phyloP scores from a whole-genome alignment of 2,888 invertebrate species.

The Labia minor region DNA sequence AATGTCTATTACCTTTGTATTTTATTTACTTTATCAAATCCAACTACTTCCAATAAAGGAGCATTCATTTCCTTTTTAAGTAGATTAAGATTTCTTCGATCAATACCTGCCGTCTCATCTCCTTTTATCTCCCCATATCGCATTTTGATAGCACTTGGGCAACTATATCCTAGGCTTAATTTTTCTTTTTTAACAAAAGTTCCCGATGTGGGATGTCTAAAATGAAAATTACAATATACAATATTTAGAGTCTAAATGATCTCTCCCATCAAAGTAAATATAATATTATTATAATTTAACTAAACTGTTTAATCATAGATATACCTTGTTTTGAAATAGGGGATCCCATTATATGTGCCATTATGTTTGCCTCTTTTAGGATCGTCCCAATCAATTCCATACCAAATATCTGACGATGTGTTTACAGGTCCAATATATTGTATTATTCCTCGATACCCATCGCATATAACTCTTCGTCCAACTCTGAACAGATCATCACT shows the following conservation, averaged over 20 bases:
- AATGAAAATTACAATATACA: slow-evolving; percentile 25
- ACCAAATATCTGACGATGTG: slow-evolving; percentile 66
- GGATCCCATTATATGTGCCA: slow-evolving; percentile 67
- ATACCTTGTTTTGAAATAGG: slow-evolving; percentile 67
- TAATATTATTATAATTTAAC: no score
- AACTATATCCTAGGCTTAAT: slow-evolving; percentile 57
- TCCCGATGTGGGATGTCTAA: slow-evolving; percentile 64
- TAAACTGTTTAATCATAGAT: no score
- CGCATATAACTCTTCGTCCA: slow-evolving; percentile 40
- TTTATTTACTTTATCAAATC: slow-evolving; percentile 70
- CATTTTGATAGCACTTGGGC: slow-evolving; percentile 60
- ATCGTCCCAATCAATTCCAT: slow-evolving; percentile 97
- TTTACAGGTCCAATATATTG: slow-evolving; percentile 65
- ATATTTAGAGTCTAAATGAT: not conserved
- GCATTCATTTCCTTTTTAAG: slow-evolving; percentile 65
- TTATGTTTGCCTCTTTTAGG: slow-evolving; percentile 80
- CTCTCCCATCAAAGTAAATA: no score
- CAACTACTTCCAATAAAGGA: slow-evolving; percentile 77
- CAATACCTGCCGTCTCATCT: slow-evolving; percentile 46
- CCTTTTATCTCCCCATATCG: slow-evolving; percentile 50
- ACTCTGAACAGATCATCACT: slow-evolving; percentile 26
- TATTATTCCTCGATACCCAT: slow-evolving; percentile 48
- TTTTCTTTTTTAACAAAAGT: slow-evolving; percentile 81
- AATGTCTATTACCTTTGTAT: slow-evolving; percentile 42
- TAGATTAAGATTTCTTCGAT: slow-evolving; percentile 45